Conservation (phyloP, 1,140 invertebrate genomes). For the Hypothenemus hampei region DNA sequence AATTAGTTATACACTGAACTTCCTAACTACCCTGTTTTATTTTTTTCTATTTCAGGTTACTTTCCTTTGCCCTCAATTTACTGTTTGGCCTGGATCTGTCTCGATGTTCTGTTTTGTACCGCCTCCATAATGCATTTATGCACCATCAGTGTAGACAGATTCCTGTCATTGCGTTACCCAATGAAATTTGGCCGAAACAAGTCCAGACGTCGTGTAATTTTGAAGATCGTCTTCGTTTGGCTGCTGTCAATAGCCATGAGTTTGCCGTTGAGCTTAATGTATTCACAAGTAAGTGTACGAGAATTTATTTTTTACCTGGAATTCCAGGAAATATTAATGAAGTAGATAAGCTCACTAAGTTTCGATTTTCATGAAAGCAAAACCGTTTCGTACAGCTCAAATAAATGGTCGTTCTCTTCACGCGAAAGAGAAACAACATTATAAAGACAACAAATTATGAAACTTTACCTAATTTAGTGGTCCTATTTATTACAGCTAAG, state of each 20-base stretch:
- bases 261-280: constrained; percentile 79
- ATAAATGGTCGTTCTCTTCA: no score
- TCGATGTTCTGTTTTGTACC: constrained; percentile 93
- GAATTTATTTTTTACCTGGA: no score
- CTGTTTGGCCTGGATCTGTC: constrained; percentile 81
- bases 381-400: no score
- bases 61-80: constrained; percentile 76
- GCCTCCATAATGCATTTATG: constrained; percentile 95
- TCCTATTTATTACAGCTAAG: constrained; percentile 12
- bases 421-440: constrained; percentile 6
- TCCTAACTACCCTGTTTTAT: constrained; percentile 1
- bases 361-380: no score
- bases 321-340: no score
- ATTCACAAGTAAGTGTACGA: constrained; percentile 67
- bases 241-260: constrained; percentile 84
- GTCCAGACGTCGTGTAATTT: constrained; percentile 73
- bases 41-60: constrained; percentile 66
- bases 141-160: constrained; percentile 91
- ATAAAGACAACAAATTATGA: constrained; percentile 14
- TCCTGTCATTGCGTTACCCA: constrained; percentile 77
- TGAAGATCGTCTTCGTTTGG: constrained; percentile 91
- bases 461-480: constrained; percentile 7
- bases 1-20: no score
- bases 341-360: no score
- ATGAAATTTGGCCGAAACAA: constrained; percentile 89